Percentiles rank a stretch among this genome's conserved stretches.
phyloP scores from a whole-genome alignment of 2,113 vertebrate genomes.

The Galeopterus variegatus region DNA sequence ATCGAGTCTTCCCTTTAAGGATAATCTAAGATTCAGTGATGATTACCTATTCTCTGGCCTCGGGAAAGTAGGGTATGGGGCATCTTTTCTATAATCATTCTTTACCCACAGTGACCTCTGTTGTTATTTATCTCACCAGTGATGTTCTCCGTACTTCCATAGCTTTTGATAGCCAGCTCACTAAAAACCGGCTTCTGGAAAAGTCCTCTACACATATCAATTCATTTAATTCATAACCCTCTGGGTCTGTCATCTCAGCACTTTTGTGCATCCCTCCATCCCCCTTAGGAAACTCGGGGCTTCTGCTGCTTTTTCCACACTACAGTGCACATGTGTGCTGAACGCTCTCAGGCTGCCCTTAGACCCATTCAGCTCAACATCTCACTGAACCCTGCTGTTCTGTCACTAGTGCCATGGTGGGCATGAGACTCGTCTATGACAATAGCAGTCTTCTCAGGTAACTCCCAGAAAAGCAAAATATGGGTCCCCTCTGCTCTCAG shows the following conservation, averaged over 20 bases:
- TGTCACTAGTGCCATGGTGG: neutral
- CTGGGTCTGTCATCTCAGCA: neutral
- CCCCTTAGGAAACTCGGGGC: neutral
- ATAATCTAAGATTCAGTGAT: neutral
- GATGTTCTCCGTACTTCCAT: neutral
- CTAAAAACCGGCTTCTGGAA: neutral
- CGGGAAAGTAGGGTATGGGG: too few species aligned
- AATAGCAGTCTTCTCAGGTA: neutral
- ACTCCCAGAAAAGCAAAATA: neutral
- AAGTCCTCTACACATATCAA: neutral
- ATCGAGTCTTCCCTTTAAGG: neutral
- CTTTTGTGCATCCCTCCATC: neutral
- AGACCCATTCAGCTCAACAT: neutral
- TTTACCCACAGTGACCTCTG: neutral
- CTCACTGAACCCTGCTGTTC: neutral
- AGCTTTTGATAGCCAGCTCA: neutral
- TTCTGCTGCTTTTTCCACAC: neutral
- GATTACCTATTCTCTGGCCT: neutral
- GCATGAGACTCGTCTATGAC: neutral
- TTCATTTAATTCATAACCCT: neutral
- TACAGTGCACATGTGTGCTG: neutral
- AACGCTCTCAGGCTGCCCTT: neutral
- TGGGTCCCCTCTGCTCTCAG: neutral
- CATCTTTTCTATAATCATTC: neutral
- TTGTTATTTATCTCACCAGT: neutral